A percentile compares a stretch with the other conserved stretches of the same genome.
phyloP scores from a whole-genome alignment of 2,888 invertebrate species.

The Noctua janthe region DNA sequence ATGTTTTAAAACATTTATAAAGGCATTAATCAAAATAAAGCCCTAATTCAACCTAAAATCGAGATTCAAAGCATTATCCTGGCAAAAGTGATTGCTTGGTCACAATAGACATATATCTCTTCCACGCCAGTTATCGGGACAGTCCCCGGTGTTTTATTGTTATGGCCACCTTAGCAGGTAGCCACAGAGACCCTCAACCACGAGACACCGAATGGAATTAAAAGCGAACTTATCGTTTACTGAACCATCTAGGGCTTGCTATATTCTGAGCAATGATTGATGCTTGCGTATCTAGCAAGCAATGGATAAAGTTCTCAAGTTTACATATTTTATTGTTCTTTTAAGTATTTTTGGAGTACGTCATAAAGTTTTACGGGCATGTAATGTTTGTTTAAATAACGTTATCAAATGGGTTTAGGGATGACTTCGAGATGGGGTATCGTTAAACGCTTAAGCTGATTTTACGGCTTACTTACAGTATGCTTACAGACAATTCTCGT shows the following conservation, averaged over 20 bases:
- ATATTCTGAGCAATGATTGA: background rate
- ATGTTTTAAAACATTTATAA: background rate
- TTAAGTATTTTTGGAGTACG: conserved; percentile 58
- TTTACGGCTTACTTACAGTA: conserved; percentile 59
- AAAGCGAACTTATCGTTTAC: conserved; percentile 21
- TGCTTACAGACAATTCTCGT: conserved; percentile 43
- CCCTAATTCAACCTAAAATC: conserved; percentile 24
- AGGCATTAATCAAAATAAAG: background rate
- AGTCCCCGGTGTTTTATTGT: conserved; percentile 72
- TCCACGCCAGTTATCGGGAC: conserved; percentile 71
- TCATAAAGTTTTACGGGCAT: conserved; percentile 63
- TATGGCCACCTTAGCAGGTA: conserved; percentile 68
- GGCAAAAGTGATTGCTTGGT: conserved; percentile 62
- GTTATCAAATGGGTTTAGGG: conserved; percentile 66
- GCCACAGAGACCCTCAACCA: conserved; percentile 37
- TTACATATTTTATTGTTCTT: conserved; percentile 56
- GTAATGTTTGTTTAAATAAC: conserved; percentile 69
- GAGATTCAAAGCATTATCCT: conserved; percentile 50
- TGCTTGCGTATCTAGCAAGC: background rate
- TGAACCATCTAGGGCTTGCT: conserved; percentile 11
- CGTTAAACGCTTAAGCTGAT: conserved; percentile 65
- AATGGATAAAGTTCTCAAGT: conserved; percentile 29
- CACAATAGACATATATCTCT: conserved; percentile 70
- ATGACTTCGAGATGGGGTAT: conserved; percentile 60
- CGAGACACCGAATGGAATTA: conserved; percentile 12